Evolutionary conservation across 2,113 vertebrate species (phyloP).

Genomic region (Takifugu flavidus): DNA sequence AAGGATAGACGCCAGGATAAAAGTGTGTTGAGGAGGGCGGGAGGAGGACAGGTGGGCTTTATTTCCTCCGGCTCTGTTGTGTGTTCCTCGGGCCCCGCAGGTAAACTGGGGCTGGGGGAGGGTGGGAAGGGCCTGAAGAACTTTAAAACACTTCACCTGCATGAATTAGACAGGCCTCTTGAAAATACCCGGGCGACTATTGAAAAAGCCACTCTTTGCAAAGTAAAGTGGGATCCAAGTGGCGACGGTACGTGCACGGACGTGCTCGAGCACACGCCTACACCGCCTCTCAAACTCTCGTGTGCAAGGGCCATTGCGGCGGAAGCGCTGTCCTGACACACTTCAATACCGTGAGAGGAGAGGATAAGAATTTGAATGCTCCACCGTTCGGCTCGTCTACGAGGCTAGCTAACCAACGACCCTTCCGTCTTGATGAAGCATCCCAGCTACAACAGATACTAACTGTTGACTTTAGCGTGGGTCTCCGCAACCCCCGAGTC

Average conservation of each 20-base stretch:
- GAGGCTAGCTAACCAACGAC: too few species aligned
- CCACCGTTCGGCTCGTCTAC: conserved; percentile 24
- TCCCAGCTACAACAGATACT: conserved; percentile 7
- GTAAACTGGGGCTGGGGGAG: conserved; percentile 24
- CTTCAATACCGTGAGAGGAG: conserved; percentile 62
- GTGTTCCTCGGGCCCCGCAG: conserved; percentile 49
- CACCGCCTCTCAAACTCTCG: conserved; percentile 2
- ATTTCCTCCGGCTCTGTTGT: conserved; percentile 41
- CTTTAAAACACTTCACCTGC: conserved; percentile 64
- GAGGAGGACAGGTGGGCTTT: conserved; percentile 11
- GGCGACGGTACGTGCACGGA: conserved; percentile 29
- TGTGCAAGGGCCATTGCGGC: conserved; percentile 33
- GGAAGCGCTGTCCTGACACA: conserved; percentile 63
- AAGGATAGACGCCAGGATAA: conserved; percentile 53
- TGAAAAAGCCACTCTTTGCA: conserved; percentile 59
- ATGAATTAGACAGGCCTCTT: conserved; percentile 61
- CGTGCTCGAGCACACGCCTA: conserved; percentile 49
- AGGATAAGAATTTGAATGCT: conserved; percentile 52
- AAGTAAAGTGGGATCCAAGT: conserved; percentile 64
- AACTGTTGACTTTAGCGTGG: conserved; percentile 72
- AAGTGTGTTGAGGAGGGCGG: conserved; percentile 20
- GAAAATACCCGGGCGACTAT: conserved; percentile 56
- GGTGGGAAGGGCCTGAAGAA: conserved; percentile 28
- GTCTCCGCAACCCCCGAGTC: conserved; percentile 58
- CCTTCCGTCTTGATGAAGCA: too few species aligned